Percentiles rank a stretch among this genome's conserved stretches.
These are phyloP conservation scores for Orchestes rusci DNA, from an alignment of 2,888 invertebrate genomes.

Conservation along the genomic window DNA sequence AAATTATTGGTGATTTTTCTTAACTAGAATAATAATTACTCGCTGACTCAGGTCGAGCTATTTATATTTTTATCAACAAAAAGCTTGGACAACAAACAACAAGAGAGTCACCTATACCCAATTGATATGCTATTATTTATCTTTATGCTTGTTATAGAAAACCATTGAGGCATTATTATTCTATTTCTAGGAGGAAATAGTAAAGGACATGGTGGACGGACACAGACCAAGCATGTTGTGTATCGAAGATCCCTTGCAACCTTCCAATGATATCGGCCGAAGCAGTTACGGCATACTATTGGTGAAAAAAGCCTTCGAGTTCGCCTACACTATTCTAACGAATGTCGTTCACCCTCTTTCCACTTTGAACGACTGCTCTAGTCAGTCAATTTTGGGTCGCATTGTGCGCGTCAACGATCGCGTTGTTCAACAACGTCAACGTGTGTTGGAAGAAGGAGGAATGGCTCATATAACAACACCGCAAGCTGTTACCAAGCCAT, in stretches of 20 bases:
- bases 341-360: constrained; percentile 59
- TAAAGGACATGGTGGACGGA: constrained; percentile 89
- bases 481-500: constrained; percentile 26
- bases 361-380: constrained; percentile 49
- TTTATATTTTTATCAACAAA: no score
- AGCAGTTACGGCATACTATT: constrained; percentile 92
- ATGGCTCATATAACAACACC: neutral
- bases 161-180: no score
- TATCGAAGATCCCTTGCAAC: constrained; percentile 95
- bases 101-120: no score
- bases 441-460: constrained; percentile 53
- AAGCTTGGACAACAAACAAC: no score
- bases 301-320: constrained; percentile 91
- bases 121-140: no score
- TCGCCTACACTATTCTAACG: constrained; percentile 81
- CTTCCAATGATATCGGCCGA: constrained; percentile 95
- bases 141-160: no score
- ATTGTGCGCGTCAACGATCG: constrained; percentile 91
- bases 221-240: constrained; percentile 90
- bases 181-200: constrained; percentile 66
- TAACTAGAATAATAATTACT: no score
- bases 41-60: no score
- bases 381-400: constrained; percentile 72
- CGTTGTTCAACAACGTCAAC: constrained; percentile 66
- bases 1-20: no score